These are phyloP conservation scores for Brachyptera risi DNA, from an alignment of 2,888 invertebrate genomes.

Conservation along the genomic window DNA sequence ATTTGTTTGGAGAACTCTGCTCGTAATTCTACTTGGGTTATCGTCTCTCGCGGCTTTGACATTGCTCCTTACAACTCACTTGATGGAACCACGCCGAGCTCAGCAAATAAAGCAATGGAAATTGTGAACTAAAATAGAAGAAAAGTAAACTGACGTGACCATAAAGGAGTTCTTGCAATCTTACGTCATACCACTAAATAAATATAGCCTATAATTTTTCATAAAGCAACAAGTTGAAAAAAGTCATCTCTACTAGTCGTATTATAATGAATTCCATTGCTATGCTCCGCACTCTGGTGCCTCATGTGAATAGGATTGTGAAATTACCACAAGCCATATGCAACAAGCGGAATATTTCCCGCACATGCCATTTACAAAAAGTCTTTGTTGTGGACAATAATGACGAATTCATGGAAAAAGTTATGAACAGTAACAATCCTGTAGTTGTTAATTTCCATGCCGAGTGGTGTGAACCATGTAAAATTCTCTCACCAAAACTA, in stretches of 20 bases:
- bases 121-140: conserved; percentile 24
- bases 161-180: background rate
- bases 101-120: conserved; percentile 46
- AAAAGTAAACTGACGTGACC: background rate
- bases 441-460: conserved; percentile 91
- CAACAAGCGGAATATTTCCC: background rate
- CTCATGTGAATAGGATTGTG: background rate
- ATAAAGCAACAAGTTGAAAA: background rate
- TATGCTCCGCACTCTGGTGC: conserved; percentile 2
- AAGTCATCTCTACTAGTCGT: background rate
- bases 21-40: conserved; percentile 46
- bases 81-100: conserved; percentile 49
- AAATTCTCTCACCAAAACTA: conserved; percentile 79
- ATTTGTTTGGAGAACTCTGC: conserved; percentile 50
- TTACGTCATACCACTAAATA: background rate
- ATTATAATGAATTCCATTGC: conserved; percentile 3
- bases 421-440: conserved; percentile 75
- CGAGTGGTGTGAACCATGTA: conserved; percentile 88
- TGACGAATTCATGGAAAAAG: conserved; percentile 73
- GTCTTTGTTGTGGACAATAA: conserved; percentile 49
- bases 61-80: conserved; percentile 48
- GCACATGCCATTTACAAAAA: conserved; percentile 12
- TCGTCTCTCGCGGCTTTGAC: conserved; percentile 48
- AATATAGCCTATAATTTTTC: background rate
- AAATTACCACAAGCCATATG: background rate